Base-by-base conservation (phyloP, 2,797 vertebrate species). In the Sorex maritimensis region DNA sequence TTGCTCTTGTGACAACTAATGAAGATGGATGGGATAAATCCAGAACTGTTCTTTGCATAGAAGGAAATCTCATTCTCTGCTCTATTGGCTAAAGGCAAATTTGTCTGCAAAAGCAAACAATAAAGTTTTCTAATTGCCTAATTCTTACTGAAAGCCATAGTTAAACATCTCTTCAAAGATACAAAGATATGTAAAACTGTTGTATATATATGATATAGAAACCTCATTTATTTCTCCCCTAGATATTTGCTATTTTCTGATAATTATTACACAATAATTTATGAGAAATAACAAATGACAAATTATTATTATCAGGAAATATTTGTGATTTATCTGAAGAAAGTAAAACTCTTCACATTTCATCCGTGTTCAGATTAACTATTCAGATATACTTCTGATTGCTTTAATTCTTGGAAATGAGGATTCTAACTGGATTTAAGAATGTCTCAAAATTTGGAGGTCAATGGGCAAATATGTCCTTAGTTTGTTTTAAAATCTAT, bases 51-150 rank as follows among this genome's bases (percentile, higher is more conserved):
- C 17, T 61, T 61, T 61, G 58, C 58, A 61, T 71, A 84, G 52
- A 55, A 88, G 72, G 28, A 26, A 0, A 55, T 74, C 90, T 95
- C 46, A 79, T 93, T 79, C 44, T 65, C 84, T 46, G 81, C 87
- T 46, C 75, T 88, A 78, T 74, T 91, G 91, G 75, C 92, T 84
- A 88, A 90, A 34, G 71, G 86, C 86, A 89, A 93, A 89, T 94
- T 93, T 96, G 85, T 95, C 88, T 95, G 46, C 69, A 93, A 52
- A 74, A 30, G 79, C 92, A 93, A 91, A 90, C 75, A 92, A 88
- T 61, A 92, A 73, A 94, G 86, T 79, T 81, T 75, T 69, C 75
- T 96, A 94, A 97, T 95, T 93, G 68, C 71, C 85, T 92, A 83
- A 95, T 91, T 95, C 55, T 72, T 46, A 9, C 81, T 92, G 92